phyloP scores from a whole-genome alignment of 2,888 invertebrate genomes.

The Linyphia triangularis region DNA sequence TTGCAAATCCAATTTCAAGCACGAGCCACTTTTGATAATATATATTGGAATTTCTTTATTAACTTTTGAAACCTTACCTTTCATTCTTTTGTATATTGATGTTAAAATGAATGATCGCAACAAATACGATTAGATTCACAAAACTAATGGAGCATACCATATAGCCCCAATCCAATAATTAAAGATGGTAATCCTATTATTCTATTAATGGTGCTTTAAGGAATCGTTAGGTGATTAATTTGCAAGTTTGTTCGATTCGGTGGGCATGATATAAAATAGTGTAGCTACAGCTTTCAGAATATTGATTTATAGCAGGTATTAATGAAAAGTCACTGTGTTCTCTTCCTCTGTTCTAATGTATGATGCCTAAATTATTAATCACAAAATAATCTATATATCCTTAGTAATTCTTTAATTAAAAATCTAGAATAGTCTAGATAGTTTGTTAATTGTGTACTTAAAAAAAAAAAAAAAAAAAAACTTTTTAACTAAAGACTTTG shows the following conservation, averaged over 20 bases:
- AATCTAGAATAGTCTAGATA: too few relatives aligned
- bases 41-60: neutral
- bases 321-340: neutral
- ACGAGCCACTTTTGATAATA: too few relatives aligned
- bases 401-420: too few relatives aligned
- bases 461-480: too few relatives aligned
- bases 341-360: too few relatives aligned
- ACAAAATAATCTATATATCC: too few relatives aligned
- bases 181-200: slow-evolving; percentile 39
- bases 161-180: slow-evolving; percentile 29
- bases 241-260: slow-evolving; percentile 5
- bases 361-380: too few relatives aligned
- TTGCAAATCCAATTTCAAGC: too few relatives aligned
- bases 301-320: neutral
- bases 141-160: slow-evolving; percentile 38
- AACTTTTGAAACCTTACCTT: neutral
- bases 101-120: neutral
- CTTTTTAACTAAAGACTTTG: too few relatives aligned
- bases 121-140: slow-evolving; percentile 31
- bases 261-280: neutral
- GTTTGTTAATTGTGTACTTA: too few relatives aligned
- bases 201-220: slow-evolving; percentile 25
- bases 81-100: neutral
- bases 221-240: slow-evolving; percentile 45
- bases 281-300: neutral